phyloP scores from a whole-genome alignment of 2,888 invertebrate species.

The Micropterix aruncella region DNA sequence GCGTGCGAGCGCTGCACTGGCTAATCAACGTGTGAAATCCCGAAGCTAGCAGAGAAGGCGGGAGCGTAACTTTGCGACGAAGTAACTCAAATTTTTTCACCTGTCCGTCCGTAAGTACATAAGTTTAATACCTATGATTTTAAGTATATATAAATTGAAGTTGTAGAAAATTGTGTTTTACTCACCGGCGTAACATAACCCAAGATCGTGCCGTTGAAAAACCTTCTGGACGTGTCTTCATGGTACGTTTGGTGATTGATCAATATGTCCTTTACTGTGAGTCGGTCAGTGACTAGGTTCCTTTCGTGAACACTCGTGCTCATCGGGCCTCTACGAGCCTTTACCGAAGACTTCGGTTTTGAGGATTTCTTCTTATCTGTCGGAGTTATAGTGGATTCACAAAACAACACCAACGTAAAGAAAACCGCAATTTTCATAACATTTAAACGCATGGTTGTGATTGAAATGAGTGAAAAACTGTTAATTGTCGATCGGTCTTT shows the following conservation, averaged over 20 bases:
- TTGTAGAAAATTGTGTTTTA: slow-evolving; percentile 13
- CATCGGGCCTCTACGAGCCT: slow-evolving; percentile 41
- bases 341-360: slow-evolving; percentile 21
- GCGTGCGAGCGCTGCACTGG: too few relatives aligned
- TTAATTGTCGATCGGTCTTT: too few relatives aligned
- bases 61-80: too few relatives aligned
- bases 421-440: neutral
- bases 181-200: slow-evolving; percentile 87
- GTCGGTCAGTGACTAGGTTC: slow-evolving; percentile 52
- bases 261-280: slow-evolving; percentile 58
- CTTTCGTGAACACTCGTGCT: slow-evolving; percentile 53
- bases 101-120: too few relatives aligned
- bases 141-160: too few relatives aligned
- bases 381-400: slow-evolving; percentile 24
- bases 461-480: too few relatives aligned
- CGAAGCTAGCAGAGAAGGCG: too few relatives aligned
- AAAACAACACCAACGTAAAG: neutral
- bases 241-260: slow-evolving; percentile 63
- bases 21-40: too few relatives aligned
- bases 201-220: slow-evolving; percentile 61
- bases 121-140: too few relatives aligned
- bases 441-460: neutral
- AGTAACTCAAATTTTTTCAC: too few relatives aligned
- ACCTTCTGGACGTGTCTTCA: slow-evolving; percentile 47
- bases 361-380: slow-evolving; percentile 28